Base-by-base conservation (phyloP, 2,113 vertebrate species). In the Centropristis striata region DNA sequence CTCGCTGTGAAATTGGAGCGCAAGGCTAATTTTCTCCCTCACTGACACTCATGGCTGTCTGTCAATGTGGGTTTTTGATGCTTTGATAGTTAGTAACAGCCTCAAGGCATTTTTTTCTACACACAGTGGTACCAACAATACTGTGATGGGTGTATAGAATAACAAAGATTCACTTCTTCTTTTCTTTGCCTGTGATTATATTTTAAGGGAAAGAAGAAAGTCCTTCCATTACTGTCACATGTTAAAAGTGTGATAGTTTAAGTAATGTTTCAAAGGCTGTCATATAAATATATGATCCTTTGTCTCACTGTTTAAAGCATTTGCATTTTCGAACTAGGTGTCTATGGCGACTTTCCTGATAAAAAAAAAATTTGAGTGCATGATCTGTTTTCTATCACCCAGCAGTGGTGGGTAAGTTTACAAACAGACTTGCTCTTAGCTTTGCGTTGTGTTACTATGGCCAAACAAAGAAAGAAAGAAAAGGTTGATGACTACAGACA, bases 1-100 rank as follows among this genome's bases (percentile, higher is more conserved):
- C 63, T 70, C 67, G 72, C 74, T 83, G 86, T 89, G 88, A 88
- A 90, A 86, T 86, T 77, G 70, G 58, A 80, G 50, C 0, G 9
- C 55, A 57, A 36, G 27, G 32, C 63, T 71, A 65, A 91, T 88
- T 90, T 86, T 87, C 85, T 69, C 77, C 81, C 47, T 83, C 89
- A 73, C 57, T 90, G 77, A 70, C 65, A 77, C 47, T n/a, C n/a
- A 0, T 66, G 51, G 42, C 21, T 79, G 69, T 63, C 75, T 87
- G 87, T 91, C 90, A 83, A 1, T 78, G 64, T 75, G 59, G 61
- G 47, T 73, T 86, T 84, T 75, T 81, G 65, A 85, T 87, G 81
- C 81, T 85, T 86, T 80, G 57, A 37, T 90, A 60, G 77, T 61
- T 76, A 28, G 36, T 16, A 54, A 60, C 9, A 7, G 58, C 83